Evolutionary conservation across 2,113 vertebrate genomes (phyloP).

Genomic region (Lophius piscatorius): DNA sequence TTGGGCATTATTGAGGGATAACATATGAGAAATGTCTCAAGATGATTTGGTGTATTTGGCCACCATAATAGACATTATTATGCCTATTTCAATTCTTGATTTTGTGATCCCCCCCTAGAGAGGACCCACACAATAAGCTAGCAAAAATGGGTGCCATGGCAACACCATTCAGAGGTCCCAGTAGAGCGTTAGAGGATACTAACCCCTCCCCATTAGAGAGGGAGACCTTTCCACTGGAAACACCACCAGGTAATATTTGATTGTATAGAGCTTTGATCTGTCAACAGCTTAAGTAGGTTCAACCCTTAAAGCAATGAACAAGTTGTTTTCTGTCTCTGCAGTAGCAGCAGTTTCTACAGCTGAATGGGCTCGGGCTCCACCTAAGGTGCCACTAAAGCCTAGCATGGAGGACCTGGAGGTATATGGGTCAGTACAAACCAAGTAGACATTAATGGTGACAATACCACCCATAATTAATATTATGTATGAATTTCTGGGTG

Average conservation of each 20-base stretch:
- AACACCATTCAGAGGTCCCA: conserved; percentile 85
- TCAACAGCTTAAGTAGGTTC: too few species aligned
- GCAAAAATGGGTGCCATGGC: conserved; percentile 90
- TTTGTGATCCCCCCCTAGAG: conserved; percentile 72
- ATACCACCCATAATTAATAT: too few species aligned
- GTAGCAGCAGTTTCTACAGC: conserved; percentile 32
- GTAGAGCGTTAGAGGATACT: conserved; percentile 59
- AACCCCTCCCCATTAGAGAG: conserved; percentile 52
- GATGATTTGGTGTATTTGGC: too few species aligned
- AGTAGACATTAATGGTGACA: too few species aligned
- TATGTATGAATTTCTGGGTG: too few species aligned
- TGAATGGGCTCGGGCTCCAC: conserved; percentile 67
- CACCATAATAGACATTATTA: too few species aligned
- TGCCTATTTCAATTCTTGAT: background rate
- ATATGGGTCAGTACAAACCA: conserved; percentile 85
- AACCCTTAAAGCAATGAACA: too few species aligned
- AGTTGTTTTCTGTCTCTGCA: background rate
- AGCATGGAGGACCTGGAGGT: conserved; percentile 91
- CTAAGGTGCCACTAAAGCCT: conserved; percentile 85
- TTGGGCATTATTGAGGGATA: background rate
- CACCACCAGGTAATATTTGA: conserved; percentile 80
- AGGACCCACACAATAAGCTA: conserved; percentile 85
- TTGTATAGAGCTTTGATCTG: too few species aligned
- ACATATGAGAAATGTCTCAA: background rate
- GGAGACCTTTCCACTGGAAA: conserved; percentile 80